Base-by-base conservation (phyloP, 1,140 invertebrate species). In the Trichonephila inaurata region DNA sequence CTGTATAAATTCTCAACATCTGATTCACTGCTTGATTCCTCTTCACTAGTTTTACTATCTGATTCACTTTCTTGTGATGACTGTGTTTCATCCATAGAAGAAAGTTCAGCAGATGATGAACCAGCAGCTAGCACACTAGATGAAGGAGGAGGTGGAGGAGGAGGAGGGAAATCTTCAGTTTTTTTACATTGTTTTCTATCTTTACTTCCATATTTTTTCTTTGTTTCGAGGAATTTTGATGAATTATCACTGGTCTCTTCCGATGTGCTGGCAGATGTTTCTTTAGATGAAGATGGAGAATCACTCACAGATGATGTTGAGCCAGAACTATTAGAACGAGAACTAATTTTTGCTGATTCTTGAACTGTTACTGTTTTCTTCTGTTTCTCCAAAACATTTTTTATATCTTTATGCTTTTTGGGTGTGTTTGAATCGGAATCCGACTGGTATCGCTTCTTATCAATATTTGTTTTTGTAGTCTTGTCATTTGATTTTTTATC, bases 81-180 rank as follows among this genome's bases (percentile, higher is more conserved):
- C 19, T 93, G 92, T 7, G 92, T 88, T 44, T 85, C 81, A 28
- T 92, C 82, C 40, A 82, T 58, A 7, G 90, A 92, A 12, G 77
- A 85, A 19, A 85, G 5, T 28, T 93, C 92, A 60, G 64, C 83
- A n/a, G 92, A 88, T 10, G 92, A 93, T 19, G 92, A n/a, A 10
- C 19, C 33, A 19, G 40, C 19, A 62, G 18, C 24, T 19, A 4
- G 64, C 44, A 82, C 19, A 61, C 44, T 28, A 33, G 92, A 82
- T 58, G 92, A n/a, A n/a, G 92, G 85, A 51, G 92, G 86, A 64
- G 92, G 92, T 8, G 92, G 92, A 5, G 92, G 86, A 19, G 92
- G 92, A 24, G 85, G 92, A 7, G 85, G 66, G 16, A 89, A 33
- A 18, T 72, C 77, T 72, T 93, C 21, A 58, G 69, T 21, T n/a